Conservation (phyloP, 2,797 vertebrate species). For the Pogonophryne albipinna region DNA sequence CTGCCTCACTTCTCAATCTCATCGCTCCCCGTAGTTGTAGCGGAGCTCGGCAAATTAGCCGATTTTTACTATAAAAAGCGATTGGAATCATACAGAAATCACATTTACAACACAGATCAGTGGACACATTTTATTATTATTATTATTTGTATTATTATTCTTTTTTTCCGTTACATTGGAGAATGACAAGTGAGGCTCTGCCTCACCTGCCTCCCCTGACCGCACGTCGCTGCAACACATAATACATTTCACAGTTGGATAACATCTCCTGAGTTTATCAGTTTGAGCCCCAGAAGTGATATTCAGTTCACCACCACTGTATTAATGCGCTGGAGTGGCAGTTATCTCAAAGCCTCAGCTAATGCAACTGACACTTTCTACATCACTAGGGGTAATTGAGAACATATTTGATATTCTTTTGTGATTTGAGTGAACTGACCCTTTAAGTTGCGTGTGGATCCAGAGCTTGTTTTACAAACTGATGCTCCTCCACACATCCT, state of each 20-base stretch:
- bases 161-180: too few relatives aligned
- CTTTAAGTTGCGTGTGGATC: slow-evolving; percentile 21
- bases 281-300: slow-evolving; percentile 2
- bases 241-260: neutral
- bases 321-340: neutral
- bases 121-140: too few relatives aligned
- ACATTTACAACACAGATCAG: too few relatives aligned
- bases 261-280: neutral
- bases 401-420: slow-evolving; percentile 2
- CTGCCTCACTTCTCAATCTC: too few relatives aligned
- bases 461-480: slow-evolving; percentile 52
- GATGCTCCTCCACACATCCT: slow-evolving; percentile 68
- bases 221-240: too few relatives aligned
- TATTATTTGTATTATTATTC: too few relatives aligned
- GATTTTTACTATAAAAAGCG: too few relatives aligned
- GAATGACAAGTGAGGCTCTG: too few relatives aligned
- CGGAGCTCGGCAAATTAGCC: too few relatives aligned
- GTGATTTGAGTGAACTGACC: slow-evolving; percentile 46
- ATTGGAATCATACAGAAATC: too few relatives aligned
- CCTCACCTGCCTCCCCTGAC: too few relatives aligned
- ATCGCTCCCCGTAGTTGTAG: too few relatives aligned
- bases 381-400: slow-evolving; percentile 3
- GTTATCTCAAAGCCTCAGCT: slow-evolving; percentile 6
- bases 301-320: neutral
- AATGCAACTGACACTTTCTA: slow-evolving; percentile 18